Base-by-base conservation (phyloP, 2,888 invertebrate genomes). In the Drymonia ruficornis region DNA sequence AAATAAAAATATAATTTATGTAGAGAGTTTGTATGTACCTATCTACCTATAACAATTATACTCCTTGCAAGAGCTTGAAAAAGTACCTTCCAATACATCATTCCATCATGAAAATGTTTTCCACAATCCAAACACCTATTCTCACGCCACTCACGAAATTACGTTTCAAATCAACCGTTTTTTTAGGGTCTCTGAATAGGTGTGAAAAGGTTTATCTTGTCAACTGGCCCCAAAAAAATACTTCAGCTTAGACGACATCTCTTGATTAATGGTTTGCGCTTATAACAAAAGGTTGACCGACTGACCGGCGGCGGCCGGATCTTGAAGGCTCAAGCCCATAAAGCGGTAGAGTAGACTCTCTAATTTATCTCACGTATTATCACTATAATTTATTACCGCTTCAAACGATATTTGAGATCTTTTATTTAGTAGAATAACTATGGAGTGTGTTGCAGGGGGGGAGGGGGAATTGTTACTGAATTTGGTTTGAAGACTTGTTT, bases 201-300 rank as follows among this genome's bases (percentile, higher is more conserved):
- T 76, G 71, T 43, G 67, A 76, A 74, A 78, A 78, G 72, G 77
- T 78, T 78, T 78, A 75, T 74, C 76, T 75, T 76, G 71, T 73
- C 74, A 72, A 70, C 59, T 70, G 67, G 55, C 72, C 74, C 65
- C 72, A 76, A 79, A 76, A 78, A 76, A 78, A 74, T 74, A 72
- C 76, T 77, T 70, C 59, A 69, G 70, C 66, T 70, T 58, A 72
- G 63, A 73, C 70, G 78, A 76, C 73, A 67, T 66, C 67, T 23
- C 56, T 67, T 78, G 80, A 80, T 80, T 79, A 80, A 80, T 80
- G 76, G 60, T 65, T 50, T 55, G 53, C 69, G 54, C 63, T 70
- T 72, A 72, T 66, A 76, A 80, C 79, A 80, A 80, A 78, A 67
- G 76, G 67, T 61, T 69, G 69, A 65, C 73, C 62, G 63, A 70